These are phyloP conservation scores for Pheosia gnoma DNA, from an alignment of 2,888 invertebrate species.

Conservation along the genomic window DNA sequence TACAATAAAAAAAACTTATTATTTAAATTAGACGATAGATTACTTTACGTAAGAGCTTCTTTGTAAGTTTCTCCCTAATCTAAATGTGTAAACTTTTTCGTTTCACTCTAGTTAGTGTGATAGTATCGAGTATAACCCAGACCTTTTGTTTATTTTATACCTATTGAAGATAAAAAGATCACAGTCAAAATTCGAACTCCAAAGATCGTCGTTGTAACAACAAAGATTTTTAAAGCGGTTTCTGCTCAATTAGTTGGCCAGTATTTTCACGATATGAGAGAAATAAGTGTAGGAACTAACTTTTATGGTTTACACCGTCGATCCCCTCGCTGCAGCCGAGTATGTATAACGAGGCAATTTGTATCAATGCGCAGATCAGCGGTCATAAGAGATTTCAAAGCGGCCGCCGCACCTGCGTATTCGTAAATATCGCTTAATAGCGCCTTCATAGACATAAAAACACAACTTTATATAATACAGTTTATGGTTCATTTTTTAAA, in stretches of 20 bases:
- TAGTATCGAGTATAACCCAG: background rate
- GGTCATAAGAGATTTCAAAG: conserved; percentile 66
- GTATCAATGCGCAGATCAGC: conserved; percentile 70
- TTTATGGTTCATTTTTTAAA: conserved; percentile 31
- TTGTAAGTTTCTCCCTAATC: no score
- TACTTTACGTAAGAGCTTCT: no score
- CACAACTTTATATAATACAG: conserved; percentile 19
- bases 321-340: conserved; percentile 34
- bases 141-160: background rate
- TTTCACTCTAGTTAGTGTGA: background rate
- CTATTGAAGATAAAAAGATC: background rate
- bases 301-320: conserved; percentile 28
- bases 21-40: background rate
- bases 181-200: background rate
- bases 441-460: conserved; percentile 39
- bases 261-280: background rate
- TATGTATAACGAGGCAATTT: conserved; percentile 69
- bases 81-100: background rate
- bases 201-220: background rate
- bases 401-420: conserved; percentile 73
- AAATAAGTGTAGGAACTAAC: conserved; percentile 18
- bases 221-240: background rate
- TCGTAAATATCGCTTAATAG: conserved; percentile 67
- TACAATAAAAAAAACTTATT: no score
- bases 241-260: background rate